Percentiles rank a stretch among this genome's conserved stretches.
Evolutionary conservation across 1,140 invertebrate species (phyloP).

Genomic region (Hycleus cichorii): DNA sequence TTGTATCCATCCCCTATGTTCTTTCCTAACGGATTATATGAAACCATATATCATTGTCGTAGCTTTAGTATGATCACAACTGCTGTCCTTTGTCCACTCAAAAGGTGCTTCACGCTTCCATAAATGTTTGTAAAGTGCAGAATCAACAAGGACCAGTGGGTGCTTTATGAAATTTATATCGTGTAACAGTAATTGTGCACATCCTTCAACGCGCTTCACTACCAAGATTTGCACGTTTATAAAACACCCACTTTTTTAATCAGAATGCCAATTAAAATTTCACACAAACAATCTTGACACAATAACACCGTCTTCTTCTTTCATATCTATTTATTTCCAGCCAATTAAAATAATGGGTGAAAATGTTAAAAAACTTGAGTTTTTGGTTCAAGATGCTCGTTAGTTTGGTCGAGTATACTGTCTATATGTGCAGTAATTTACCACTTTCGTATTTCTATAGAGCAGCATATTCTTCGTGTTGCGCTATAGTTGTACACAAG

Average conservation of each 20-base stretch:
- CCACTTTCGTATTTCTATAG: too few species aligned
- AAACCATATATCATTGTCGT: constrained; percentile 21
- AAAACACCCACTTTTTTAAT: neutral
- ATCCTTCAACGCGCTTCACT: neutral
- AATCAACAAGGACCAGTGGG: constrained; percentile 18
- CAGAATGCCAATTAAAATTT: neutral
- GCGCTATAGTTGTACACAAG: too few species aligned
- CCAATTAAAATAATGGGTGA: neutral
- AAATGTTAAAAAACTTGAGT: neutral
- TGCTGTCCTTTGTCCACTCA: constrained; percentile 16
- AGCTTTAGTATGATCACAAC: constrained; percentile 11
- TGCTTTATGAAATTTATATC: constrained; percentile 19
- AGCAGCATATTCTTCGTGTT: too few species aligned
- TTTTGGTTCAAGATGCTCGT: too few species aligned
- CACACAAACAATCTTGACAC: too few species aligned
- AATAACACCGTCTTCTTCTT: neutral
- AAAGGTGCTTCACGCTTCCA: constrained; percentile 17
- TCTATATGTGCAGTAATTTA: too few species aligned
- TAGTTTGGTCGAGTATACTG: too few species aligned
- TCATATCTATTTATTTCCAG: neutral
- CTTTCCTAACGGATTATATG: constrained; percentile 15
- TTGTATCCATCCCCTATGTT: too few species aligned
- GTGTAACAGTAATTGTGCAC: constrained; percentile 19
- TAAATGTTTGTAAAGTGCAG: constrained; percentile 23
- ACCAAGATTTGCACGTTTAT: neutral